These are phyloP conservation scores for Nephrotoma flavescens DNA, from an alignment of 2,888 invertebrate genomes.

Conservation along the genomic window DNA sequence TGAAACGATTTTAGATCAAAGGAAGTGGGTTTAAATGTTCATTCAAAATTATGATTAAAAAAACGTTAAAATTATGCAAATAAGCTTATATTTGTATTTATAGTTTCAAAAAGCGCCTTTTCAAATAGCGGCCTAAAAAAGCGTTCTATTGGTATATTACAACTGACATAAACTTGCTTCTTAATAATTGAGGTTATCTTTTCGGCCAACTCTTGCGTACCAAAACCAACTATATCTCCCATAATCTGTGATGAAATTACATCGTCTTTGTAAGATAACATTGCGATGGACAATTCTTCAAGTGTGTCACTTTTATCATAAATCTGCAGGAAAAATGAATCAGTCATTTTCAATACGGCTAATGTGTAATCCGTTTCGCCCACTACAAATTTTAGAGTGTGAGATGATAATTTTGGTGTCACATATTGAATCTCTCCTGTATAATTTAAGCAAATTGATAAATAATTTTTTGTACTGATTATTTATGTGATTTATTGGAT, in stretches of 20 bases:
- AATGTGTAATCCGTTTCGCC: slow-evolving; percentile 25
- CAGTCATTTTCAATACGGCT: slow-evolving; percentile 32
- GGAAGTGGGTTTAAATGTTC: neutral
- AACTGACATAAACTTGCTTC: slow-evolving; percentile 36
- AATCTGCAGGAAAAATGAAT: slow-evolving; percentile 32
- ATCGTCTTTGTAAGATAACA: slow-evolving; percentile 13
- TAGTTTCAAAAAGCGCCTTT: slow-evolving; percentile 30
- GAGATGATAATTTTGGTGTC: slow-evolving; percentile 20
- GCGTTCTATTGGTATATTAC: slow-evolving; percentile 29
- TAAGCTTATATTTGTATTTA: slow-evolving; percentile 24
- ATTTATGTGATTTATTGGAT: neutral
- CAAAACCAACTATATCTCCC: slow-evolving; percentile 25
- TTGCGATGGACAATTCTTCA: slow-evolving; percentile 26
- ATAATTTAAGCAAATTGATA: neutral
- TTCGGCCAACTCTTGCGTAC: slow-evolving; percentile 23
- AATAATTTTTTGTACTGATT: neutral
- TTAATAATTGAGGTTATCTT: slow-evolving; percentile 29
- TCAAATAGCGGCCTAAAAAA: slow-evolving; percentile 25
- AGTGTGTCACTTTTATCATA: slow-evolving; percentile 26
- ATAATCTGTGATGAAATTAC: slow-evolving; percentile 28
- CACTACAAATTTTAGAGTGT: slow-evolving; percentile 24
- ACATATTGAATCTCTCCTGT: neutral
- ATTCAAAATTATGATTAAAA: neutral
- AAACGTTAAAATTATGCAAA: neutral
- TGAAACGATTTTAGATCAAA: neutral